Conservation (phyloP, 2,888 invertebrate species). For the Rhamnusium bicolor region DNA sequence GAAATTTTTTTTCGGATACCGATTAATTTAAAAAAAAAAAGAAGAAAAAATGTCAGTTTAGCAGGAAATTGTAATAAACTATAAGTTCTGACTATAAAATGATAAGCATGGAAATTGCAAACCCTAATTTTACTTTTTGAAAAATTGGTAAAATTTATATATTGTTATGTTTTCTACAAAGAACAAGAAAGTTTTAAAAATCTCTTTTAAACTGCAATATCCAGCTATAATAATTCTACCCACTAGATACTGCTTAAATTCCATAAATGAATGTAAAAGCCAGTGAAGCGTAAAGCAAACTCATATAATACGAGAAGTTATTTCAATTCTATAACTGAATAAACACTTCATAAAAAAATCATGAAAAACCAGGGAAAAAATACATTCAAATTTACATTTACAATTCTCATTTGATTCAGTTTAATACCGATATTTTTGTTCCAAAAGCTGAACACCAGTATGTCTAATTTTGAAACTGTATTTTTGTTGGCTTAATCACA, state of each 20-base stretch:
- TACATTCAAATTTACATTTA: neutral
- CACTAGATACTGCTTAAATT: slow-evolving; percentile 2
- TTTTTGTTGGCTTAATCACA: neutral
- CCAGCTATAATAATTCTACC: neutral
- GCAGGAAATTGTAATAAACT: too few species aligned
- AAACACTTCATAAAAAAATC: neutral
- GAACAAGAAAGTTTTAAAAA: too few species aligned
- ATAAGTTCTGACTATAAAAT: too few species aligned
- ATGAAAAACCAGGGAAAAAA: neutral
- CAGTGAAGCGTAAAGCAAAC: slow-evolving; percentile 1
- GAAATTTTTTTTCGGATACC: too few species aligned
- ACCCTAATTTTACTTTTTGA: too few species aligned
- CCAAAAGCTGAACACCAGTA: neutral
- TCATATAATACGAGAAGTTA: slow-evolving; percentile 10
- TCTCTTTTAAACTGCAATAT: neutral
- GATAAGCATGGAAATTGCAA: too few species aligned
- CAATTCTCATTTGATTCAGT: neutral
- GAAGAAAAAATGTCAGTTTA: too few species aligned
- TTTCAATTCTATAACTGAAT: slow-evolving; percentile 15
- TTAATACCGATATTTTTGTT: neutral
- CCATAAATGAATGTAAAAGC: neutral
- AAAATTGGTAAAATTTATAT: too few species aligned
- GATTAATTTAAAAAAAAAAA: too few species aligned
- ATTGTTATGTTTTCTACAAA: too few species aligned
- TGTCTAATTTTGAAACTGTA: neutral